Conservation (phyloP, 1,140 invertebrate genomes). For the Trinorchestia longiramus region DNA sequence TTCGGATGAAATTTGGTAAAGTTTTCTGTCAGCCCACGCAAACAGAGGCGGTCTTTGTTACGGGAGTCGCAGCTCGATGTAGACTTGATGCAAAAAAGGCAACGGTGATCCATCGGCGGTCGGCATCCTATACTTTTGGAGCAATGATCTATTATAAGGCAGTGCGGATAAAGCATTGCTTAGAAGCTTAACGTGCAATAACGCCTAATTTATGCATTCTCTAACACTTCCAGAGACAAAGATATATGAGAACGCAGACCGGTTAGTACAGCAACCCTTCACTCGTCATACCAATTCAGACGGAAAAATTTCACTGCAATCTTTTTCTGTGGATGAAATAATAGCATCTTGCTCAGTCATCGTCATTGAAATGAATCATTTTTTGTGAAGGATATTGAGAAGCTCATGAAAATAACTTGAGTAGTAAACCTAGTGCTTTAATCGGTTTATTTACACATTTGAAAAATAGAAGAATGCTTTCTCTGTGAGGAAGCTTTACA, state of each 20-base stretch:
- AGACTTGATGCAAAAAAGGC: background rate
- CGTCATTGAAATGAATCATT: background rate
- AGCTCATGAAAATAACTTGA: background rate
- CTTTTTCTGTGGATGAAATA: background rate
- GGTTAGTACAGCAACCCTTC: background rate
- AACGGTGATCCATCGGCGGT: background rate
- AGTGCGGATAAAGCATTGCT: conserved; percentile 41
- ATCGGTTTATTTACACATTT: background rate
- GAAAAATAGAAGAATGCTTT: background rate
- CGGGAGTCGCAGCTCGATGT: background rate
- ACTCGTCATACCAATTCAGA: background rate
- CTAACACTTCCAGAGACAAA: conserved; percentile 42
- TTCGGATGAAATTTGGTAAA: background rate
- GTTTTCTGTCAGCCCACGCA: background rate
- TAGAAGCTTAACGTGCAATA: conserved; percentile 42
- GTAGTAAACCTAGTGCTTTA: background rate
- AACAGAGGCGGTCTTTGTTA: background rate
- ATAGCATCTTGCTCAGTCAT: background rate
- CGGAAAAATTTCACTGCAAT: background rate
- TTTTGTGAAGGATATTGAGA: background rate
- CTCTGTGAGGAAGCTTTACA: background rate
- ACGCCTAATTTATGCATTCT: conserved; percentile 39
- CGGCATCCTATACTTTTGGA: conserved; percentile 19
- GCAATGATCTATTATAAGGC: conserved; percentile 43
- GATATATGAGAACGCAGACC: conserved; percentile 26